phyloP scores from a whole-genome alignment of 2,797 vertebrate species.

The Crocodylus rhombifer region DNA sequence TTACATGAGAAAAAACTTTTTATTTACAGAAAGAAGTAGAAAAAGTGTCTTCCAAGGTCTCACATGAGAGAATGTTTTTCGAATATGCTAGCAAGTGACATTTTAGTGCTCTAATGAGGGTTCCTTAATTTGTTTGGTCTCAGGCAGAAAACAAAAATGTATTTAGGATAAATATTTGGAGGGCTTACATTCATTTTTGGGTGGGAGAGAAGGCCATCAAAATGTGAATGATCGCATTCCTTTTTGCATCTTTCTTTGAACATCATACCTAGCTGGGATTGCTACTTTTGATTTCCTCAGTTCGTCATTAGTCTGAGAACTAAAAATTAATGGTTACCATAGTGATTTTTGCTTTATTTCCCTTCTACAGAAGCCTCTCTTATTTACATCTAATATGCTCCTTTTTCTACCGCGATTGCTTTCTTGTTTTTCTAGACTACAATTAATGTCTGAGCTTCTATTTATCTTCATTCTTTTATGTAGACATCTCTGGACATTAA shows the following conservation, averaged over 20 bases:
- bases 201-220: neutral
- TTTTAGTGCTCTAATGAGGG: neutral
- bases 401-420: slow-evolving; percentile 33
- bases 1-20: neutral
- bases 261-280: neutral
- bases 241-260: slow-evolving; percentile 3
- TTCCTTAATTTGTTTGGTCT: neutral
- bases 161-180: neutral
- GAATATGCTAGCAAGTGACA: neutral
- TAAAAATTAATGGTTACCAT: slow-evolving; percentile 72
- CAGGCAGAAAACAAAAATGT: neutral
- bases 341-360: slow-evolving; percentile 68
- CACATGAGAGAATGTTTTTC: neutral
- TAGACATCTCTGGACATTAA: slow-evolving; percentile 48
- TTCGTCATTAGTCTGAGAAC: slow-evolving; percentile 43
- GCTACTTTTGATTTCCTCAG: slow-evolving; percentile 61
- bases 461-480: slow-evolving; percentile 41
- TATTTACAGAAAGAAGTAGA: neutral
- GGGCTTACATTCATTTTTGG: neutral
- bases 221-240: slow-evolving; percentile 10
- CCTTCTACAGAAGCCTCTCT: slow-evolving; percentile 31
- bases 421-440: neutral
- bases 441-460: slow-evolving; percentile 35
- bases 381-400: slow-evolving; percentile 58
- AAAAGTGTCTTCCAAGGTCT: neutral